Evolutionary conservation across 2,888 invertebrate species (phyloP).

Genomic region (Chymomyza fuscimana): DNA sequence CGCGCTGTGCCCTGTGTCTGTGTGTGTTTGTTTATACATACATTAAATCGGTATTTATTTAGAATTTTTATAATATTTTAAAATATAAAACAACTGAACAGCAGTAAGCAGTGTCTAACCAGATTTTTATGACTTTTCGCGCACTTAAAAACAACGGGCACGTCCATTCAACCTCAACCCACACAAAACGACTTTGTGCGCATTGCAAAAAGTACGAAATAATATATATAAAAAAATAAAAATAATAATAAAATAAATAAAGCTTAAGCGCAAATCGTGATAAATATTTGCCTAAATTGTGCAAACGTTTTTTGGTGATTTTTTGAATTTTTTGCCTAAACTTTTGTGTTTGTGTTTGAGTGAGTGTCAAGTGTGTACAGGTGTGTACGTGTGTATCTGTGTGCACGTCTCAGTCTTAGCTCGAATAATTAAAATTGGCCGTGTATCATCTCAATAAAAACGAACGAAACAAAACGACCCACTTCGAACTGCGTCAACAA

Average conservation of each 20-base stretch:
- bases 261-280: slow-evolving; percentile 58
- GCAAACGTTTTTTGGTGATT: slow-evolving; percentile 56
- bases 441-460: slow-evolving; percentile 43
- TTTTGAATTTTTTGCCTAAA: slow-evolving; percentile 29
- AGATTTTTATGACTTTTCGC: slow-evolving; percentile 13
- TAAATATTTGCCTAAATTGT: slow-evolving; percentile 66
- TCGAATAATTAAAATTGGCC: slow-evolving; percentile 58
- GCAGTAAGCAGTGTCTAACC: slow-evolving; percentile 12
- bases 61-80: neutral
- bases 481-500: slow-evolving; percentile 29
- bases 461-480: slow-evolving; percentile 22
- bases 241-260: slow-evolving; percentile 13
- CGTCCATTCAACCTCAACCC: slow-evolving; percentile 65
- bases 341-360: slow-evolving; percentile 23
- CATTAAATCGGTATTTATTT: neutral
- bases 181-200: slow-evolving; percentile 63
- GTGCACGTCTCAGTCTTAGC: slow-evolving; percentile 11
- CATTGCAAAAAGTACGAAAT: slow-evolving; percentile 50
- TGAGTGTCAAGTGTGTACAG: slow-evolving; percentile 8
- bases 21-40: slow-evolving; percentile 31
- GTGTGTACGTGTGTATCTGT: slow-evolving; percentile 16
- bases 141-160: slow-evolving; percentile 23
- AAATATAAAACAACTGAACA: slow-evolving; percentile 20
- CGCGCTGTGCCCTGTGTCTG: slow-evolving; percentile 13
- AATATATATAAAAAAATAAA: neutral